Evolutionary conservation across 2,888 invertebrate genomes (phyloP).

Genomic region (Pseudococcus viburni): DNA sequence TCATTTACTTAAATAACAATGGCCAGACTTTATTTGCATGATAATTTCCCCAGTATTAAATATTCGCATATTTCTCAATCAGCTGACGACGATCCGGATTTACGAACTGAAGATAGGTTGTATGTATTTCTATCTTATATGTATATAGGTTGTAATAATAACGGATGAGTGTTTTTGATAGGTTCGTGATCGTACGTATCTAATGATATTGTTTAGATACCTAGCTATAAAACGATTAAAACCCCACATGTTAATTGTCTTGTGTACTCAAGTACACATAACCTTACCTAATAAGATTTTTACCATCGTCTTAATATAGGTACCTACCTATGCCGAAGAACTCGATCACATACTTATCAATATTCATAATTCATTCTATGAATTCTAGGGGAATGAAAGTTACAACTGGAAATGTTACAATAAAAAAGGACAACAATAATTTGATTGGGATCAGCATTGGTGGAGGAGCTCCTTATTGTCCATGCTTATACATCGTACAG

Average conservation of each 20-base stretch:
- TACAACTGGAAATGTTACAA: slow-evolving; percentile 90
- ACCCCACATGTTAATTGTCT: no score
- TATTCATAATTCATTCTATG: background rate
- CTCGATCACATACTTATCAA: no score
- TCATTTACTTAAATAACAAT: background rate
- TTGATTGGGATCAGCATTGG: slow-evolving; percentile 98
- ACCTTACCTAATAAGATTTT: no score
- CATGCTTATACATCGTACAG: slow-evolving; percentile 98
- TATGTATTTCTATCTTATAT: slow-evolving; percentile 1
- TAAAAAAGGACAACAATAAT: slow-evolving; percentile 92
- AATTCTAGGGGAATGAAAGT: slow-evolving; percentile 94
- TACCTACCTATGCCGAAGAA: no score
- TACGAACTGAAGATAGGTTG: slow-evolving; percentile 25
- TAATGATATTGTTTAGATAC: background rate
- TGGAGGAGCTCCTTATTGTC: slow-evolving; percentile 94
- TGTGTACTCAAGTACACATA: no score
- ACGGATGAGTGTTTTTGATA: background rate
- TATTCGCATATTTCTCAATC: slow-evolving; percentile 24
- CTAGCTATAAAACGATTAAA: background rate
- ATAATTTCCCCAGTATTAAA: slow-evolving; percentile 30
- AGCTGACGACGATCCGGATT: slow-evolving; percentile 32
- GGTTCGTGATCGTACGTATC: background rate
- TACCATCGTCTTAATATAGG: no score
- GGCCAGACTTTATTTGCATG: slow-evolving; percentile 13
- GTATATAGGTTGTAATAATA: background rate